Base-by-base conservation (phyloP, 2,888 invertebrate species). In the Rhaphigaster nebulosa region DNA sequence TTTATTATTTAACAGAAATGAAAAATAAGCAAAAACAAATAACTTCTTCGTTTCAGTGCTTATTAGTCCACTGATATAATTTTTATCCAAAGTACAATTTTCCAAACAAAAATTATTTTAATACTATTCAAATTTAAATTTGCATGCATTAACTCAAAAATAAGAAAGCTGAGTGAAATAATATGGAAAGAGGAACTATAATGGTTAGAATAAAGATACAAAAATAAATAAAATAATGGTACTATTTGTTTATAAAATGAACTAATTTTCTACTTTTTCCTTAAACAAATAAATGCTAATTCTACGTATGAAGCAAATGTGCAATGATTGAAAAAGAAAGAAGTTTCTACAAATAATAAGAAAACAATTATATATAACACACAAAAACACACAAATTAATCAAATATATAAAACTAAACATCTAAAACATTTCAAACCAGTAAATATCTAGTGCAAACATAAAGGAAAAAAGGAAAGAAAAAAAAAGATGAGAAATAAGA, bases 311-410 rank as follows among this genome's bases (percentile, higher is more conserved):
- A 84, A 84, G 41, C 45, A 45, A 38, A 89, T 70, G 88, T 88
- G 88, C 60, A 76, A 87, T 12, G 29, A 18, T 26, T 38, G 52
- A 87, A 65, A 65, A 88, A 18, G 84, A 50, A 41, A 70, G 6
- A n/a, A 8, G 38, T 70, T 23, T 88, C 88, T 88, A 65, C 60
- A 65, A 56, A 60, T 45, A 38, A 38, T 4, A 56, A 88, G 26
- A 88, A 88, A 88, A 90, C 26, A 45, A 65, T 65, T 89, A 76
- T 50, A 56, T 89, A 76, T 50, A 56, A 60, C 15, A 88, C 26
- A 88, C 20, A 41, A 45, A 65, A 65, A 89, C 60, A 60, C 34
- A 70, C 29, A 89, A n/a, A 88, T 20, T 26, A 89, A 65, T 34
- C 41, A 65, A 70, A 89, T 29, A 65, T n/a, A 29, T 18, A n/a